Percentiles rank a stretch among this genome's conserved stretches.
These are phyloP conservation scores for Littorina saxatilis DNA, from an alignment of 1,140 invertebrate species.

Conservation along the genomic window DNA sequence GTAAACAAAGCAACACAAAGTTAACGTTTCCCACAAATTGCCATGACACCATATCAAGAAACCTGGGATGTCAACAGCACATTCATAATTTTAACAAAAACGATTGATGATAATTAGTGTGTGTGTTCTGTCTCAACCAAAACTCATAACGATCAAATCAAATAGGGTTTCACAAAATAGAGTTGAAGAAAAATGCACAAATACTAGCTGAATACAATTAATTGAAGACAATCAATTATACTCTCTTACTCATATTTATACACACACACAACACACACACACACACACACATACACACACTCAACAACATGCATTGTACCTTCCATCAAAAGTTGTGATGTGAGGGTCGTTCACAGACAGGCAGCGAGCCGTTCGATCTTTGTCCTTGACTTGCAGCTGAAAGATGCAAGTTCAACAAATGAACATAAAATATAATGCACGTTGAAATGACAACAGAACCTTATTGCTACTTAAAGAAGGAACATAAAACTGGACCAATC, in stretches of 20 bases:
- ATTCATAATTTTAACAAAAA: too few species aligned
- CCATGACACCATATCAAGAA: too few species aligned
- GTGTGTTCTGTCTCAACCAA: too few species aligned
- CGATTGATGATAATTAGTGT: too few species aligned
- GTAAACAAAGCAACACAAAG: constrained; percentile 12
- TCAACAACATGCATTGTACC: constrained; percentile 34
- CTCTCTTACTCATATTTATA: too few species aligned
- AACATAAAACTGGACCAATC: too few species aligned
- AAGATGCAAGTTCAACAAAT: constrained; percentile 23
- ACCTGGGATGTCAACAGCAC: too few species aligned
- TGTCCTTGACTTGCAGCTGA: constrained; percentile 50
- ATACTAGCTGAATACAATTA: background rate
- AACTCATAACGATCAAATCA: too few species aligned
- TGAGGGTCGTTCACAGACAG: constrained; percentile 59
- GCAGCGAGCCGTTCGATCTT: constrained; percentile 51
- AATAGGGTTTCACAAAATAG: background rate
- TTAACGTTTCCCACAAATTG: too few species aligned
- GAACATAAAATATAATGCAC: background rate
- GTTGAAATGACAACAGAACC: background rate
- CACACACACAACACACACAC: too few species aligned
- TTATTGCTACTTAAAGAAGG: background rate
- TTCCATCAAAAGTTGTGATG: constrained; percentile 60
- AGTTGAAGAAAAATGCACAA: background rate
- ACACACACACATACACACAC: background rate
- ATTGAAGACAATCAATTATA: background rate